A percentile compares a stretch with the other conserved stretches of the same genome.
These are phyloP conservation scores for Phalera bucephala DNA, from an alignment of 2,888 invertebrate genomes.

Conservation along the genomic window DNA sequence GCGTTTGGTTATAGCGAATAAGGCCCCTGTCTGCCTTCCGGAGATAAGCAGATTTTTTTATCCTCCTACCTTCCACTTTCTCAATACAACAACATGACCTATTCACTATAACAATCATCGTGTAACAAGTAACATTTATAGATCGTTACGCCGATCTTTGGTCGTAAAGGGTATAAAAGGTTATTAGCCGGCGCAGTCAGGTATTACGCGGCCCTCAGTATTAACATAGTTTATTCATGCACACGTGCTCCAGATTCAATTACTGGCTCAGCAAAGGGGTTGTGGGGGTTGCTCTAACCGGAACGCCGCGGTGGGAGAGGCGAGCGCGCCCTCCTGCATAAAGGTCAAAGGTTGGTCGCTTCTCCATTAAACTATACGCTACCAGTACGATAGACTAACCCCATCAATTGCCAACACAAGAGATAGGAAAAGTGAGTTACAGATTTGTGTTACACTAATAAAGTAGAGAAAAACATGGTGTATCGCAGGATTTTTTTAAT, in stretches of 20 bases:
- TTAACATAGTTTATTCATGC: conserved; percentile 60
- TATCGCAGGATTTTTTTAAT: too few species aligned
- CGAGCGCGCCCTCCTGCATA: conserved; percentile 33
- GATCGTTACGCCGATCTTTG: conserved; percentile 2
- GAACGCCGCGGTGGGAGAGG: conserved; percentile 30
- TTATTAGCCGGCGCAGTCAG: conserved; percentile 14
- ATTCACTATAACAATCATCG: too few species aligned
- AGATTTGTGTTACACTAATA: too few species aligned
- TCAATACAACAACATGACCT: too few species aligned
- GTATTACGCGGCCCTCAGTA: conserved; percentile 17
- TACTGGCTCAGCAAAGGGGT: conserved; percentile 38
- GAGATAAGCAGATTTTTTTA: too few species aligned
- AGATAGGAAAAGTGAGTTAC: too few species aligned
- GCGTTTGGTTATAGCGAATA: too few species aligned
- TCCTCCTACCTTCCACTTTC: too few species aligned
- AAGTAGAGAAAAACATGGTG: too few species aligned
- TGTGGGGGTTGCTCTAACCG: conserved; percentile 36
- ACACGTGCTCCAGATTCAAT: conserved; percentile 59
- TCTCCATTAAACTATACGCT: neutral
- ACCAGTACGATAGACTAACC: neutral
- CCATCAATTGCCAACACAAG: too few species aligned
- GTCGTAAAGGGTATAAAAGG: conserved; percentile 7
- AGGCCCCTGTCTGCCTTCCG: too few species aligned
- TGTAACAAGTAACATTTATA: too few species aligned
- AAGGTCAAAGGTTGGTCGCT: conserved; percentile 56